Evolutionary conservation across 1,140 invertebrate genomes (phyloP).

Genomic region (Drosophila paulistorum): DNA sequence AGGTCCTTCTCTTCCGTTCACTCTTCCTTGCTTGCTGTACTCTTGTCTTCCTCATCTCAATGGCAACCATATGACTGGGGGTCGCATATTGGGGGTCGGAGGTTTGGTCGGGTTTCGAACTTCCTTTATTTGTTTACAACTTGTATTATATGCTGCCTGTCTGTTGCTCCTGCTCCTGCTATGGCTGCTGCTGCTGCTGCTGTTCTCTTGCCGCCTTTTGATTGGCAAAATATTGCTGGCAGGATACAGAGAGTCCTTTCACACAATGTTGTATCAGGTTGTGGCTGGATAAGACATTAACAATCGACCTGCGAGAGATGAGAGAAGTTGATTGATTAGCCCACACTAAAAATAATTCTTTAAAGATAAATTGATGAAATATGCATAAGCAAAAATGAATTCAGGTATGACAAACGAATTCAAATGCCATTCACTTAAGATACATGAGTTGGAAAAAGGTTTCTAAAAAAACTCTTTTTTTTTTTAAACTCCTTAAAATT

Average conservation of each 20-base stretch:
- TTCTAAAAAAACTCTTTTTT: too few relatives aligned
- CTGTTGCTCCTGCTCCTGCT: background rate
- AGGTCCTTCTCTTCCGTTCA: background rate
- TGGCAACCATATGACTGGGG: conserved; percentile 27
- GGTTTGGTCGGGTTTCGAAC: conserved; percentile 30
- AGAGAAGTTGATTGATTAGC: background rate
- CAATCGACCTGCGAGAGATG: background rate
- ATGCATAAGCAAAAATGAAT: background rate
- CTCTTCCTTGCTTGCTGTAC: background rate
- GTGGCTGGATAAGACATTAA: background rate
- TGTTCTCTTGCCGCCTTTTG: conserved; percentile 34
- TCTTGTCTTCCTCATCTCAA: conserved; percentile 11
- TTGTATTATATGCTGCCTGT: conserved; percentile 23
- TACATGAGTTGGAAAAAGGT: too few relatives aligned
- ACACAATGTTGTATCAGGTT: background rate
- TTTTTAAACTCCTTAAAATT: too few relatives aligned
- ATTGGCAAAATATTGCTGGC: conserved; percentile 60
- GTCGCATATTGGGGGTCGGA: conserved; percentile 9
- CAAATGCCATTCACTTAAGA: too few relatives aligned
- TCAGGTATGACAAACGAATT: background rate
- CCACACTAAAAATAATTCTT: background rate
- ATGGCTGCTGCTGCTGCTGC: too few relatives aligned
- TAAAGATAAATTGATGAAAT: background rate
- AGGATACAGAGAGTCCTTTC: background rate
- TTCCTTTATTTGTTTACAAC: conserved; percentile 41